Evolutionary conservation across 2,797 vertebrate genomes (phyloP), one percentile per base, ranked within the genome.

Genomic region (Macropodus opercularis): DNA sequence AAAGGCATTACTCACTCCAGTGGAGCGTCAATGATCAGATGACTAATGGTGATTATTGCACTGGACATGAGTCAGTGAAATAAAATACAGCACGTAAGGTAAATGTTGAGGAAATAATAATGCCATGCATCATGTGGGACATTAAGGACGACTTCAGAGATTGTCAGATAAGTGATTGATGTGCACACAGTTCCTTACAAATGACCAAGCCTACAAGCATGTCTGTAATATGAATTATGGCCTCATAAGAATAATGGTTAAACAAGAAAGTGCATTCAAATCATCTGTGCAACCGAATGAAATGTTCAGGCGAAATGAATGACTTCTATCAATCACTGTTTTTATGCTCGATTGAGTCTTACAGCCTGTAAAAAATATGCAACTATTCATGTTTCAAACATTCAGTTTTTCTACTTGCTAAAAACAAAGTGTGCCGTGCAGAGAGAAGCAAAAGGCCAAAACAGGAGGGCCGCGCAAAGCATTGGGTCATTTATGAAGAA

Each of bases 381-480:
- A 62, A 63, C 63, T 66, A 77, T 38, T 69, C 53, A 47, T 58
- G 67, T 77, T 41, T 68, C 75, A 81, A 61, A 90, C 88, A 89
- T 89, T 90, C 88, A 84, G 27, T 52, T 69, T 72, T 72, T 79
- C 72, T 80, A 88, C 72, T 36, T 26, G 63, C 49, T 70, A 75
- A 74, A 81, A 52, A 69, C 61, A 77, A 83, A 79, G 76, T 79
- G 84, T 77, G 72, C 58, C 78, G 84, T 88, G 86, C 84, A 90
- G 80, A 79, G 52, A 73, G 38, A 70, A 79, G 75, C 65, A 61
- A 79, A 77, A 73, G 64, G 66, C 73, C 56, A 59, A 62, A 69
- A 65, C 46, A 60, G 59, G 72, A 53, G 63, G 71, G 63, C 63
- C 46, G 14, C 40, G 5, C 65, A 5, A 36, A 69, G 59, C 58